Conservation (phyloP, 2,797 vertebrate genomes). For the Gallirallus australis region DNA sequence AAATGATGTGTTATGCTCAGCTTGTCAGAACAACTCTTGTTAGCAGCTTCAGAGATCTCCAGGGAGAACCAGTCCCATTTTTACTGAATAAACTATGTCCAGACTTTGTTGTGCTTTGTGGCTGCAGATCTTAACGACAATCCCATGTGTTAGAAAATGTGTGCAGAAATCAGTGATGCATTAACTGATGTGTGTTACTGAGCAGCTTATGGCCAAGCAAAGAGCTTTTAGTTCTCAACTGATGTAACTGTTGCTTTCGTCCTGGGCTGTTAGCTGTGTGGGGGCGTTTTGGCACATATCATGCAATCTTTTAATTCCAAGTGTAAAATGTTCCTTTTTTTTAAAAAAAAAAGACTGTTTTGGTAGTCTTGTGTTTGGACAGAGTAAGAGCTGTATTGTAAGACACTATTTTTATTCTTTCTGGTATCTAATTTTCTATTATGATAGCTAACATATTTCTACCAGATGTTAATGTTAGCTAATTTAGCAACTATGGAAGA, state of each 20-base stretch:
- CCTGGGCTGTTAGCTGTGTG: fast-evolving
- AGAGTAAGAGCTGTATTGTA: neutral
- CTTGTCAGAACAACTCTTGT: neutral
- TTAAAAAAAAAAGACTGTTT: neutral
- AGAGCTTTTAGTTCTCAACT: neutral
- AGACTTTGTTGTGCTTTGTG: constrained; percentile 2
- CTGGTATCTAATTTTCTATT: neutral
- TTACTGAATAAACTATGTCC: neutral
- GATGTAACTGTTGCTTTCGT: neutral
- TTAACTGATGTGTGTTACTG: neutral
- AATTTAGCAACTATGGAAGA: neutral
- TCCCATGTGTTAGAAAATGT: neutral
- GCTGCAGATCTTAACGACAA: neutral
- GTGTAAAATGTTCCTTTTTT: neutral
- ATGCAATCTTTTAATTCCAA: neutral
- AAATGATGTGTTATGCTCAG: neutral
- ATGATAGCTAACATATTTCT: neutral
- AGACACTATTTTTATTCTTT: constrained; percentile 37
- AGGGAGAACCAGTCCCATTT: neutral
- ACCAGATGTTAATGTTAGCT: neutral
- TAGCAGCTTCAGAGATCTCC: neutral
- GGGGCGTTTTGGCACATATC: neutral
- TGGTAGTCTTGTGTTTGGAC: neutral
- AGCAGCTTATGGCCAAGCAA: neutral
- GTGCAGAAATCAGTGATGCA: neutral